Conservation (phyloP, 2,888 invertebrate species). For the Selenia dentaria region DNA sequence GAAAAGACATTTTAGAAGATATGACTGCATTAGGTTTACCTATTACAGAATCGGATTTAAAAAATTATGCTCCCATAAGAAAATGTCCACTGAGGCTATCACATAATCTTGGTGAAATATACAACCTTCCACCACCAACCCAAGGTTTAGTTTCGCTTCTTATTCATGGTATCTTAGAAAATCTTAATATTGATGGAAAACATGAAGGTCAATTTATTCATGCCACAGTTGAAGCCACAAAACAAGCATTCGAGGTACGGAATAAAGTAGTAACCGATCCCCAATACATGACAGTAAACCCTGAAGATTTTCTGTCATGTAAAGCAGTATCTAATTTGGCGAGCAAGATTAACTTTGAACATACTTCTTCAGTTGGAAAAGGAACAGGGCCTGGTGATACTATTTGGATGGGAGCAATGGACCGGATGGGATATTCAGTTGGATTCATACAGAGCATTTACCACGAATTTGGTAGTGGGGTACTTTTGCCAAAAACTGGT, state of each 20-base stretch:
- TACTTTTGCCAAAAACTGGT: conserved; percentile 68
- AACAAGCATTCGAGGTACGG: conserved; percentile 57
- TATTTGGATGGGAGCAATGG: conserved; percentile 76
- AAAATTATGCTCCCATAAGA: conserved; percentile 57
- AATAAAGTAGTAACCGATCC: conserved; percentile 69
- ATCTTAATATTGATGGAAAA: conserved; percentile 59
- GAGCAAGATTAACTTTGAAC: conserved; percentile 48
- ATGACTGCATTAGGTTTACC: conserved; percentile 61
- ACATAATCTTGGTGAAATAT: conserved; percentile 62
- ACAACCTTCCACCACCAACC: conserved; percentile 73
- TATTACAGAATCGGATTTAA: conserved; percentile 64
- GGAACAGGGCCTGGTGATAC: conserved; percentile 69
- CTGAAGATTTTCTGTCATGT: conserved; percentile 51
- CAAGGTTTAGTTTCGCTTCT: conserved; percentile 68
- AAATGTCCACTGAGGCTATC: conserved; percentile 58
- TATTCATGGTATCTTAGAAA: conserved; percentile 67
- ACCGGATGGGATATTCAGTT: conserved; percentile 70
- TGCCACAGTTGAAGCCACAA: conserved; percentile 66
- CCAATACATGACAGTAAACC: conserved; percentile 57
- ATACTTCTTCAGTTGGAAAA: conserved; percentile 42
- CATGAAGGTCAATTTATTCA: conserved; percentile 70
- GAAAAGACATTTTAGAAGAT: conserved; percentile 62
- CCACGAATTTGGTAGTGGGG: conserved; percentile 63
- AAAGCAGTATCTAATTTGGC: conserved; percentile 56
- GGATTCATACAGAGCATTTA: conserved; percentile 76